Base-by-base conservation (phyloP, 2,797 vertebrate genomes). In the Poliocrania exsul region DNA sequence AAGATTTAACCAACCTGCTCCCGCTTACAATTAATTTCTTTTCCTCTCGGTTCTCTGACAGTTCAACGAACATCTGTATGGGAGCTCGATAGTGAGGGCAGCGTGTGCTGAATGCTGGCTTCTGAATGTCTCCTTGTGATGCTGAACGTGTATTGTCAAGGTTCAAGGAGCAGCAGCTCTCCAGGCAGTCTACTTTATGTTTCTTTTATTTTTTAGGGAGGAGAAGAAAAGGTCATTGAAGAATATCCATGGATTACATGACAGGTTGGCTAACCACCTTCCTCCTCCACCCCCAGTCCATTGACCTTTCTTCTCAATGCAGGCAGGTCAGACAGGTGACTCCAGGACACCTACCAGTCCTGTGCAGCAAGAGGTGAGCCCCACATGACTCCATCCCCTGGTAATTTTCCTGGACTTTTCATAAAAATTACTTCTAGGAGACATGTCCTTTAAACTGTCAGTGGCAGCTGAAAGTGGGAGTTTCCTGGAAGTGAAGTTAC, bases 1-100 rank as follows among this genome's bases (percentile, higher is more conserved):
- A 51, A 86, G 82, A 86, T 92, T 90, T 92, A 93, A 94, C 89
- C 95, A 94, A 96, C 92, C 85, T 94, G 90, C 80, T 90, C 75
- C 67, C 66, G 91, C 82, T 91, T 96, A 56, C 3, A 79, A 90
- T 93, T 88, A 94, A 90, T 96, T 90, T 72, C 54, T 80, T 67
- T 96, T 64, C 77, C 70, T 93, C 91, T 44, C 3, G 1, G 3
- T 29, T 51, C 82, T 75, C 89, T 90, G 85, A 29, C 80, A 86
- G 74, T 28, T 93, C 77, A 28, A 16, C 51, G 91, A 93, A 86
- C 81, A 81, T 81, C 93, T 90, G 93, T 61, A 58, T 2, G n/a
- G 79, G 91, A 91, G 70, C 38, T 70, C 1, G 0, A 42, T 46
- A 46, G 67, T 2, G 0, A 21, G 75, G 73, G 62, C 82, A 91